Evolutionary conservation across 2,113 vertebrate species (phyloP).

Genomic region (Aegypius monachus): DNA sequence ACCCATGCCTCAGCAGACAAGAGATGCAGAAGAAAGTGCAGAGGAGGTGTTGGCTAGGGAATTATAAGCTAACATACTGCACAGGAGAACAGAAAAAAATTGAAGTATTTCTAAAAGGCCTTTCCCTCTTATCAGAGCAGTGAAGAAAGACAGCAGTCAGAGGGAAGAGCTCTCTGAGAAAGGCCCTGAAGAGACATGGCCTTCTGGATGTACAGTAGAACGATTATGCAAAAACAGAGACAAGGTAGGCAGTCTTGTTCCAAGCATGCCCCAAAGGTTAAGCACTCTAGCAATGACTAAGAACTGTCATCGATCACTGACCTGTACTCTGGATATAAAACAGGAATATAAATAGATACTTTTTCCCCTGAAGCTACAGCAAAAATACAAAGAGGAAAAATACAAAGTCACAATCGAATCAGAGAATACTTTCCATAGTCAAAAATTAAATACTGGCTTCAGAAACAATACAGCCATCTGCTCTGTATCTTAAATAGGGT

Average conservation of each 20-base stretch:
- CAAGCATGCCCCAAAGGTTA: background rate
- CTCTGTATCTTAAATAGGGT: background rate
- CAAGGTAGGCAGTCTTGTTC: background rate
- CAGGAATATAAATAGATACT: background rate
- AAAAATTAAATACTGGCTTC: background rate
- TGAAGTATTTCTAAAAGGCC: background rate
- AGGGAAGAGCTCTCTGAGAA: background rate
- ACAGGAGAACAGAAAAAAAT: background rate
- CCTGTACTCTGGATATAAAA: background rate
- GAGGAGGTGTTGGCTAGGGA: background rate
- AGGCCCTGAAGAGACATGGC: background rate
- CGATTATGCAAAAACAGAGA: background rate
- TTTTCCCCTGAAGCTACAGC: background rate
- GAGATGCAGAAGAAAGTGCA: background rate
- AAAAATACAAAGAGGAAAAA: slow-evolving; percentile 29
- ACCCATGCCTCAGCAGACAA: background rate
- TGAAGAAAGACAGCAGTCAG: background rate
- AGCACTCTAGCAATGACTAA: background rate
- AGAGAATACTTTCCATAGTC: background rate
- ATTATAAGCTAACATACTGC: background rate
- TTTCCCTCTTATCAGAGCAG: background rate
- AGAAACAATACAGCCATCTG: background rate
- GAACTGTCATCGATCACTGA: background rate
- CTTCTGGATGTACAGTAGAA: background rate
- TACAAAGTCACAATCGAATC: slow-evolving; percentile 15